Percentiles rank a stretch among this genome's conserved stretches.
Evolutionary conservation across 2,888 invertebrate species (phyloP).

Genomic region (Microdon myrmicae): DNA sequence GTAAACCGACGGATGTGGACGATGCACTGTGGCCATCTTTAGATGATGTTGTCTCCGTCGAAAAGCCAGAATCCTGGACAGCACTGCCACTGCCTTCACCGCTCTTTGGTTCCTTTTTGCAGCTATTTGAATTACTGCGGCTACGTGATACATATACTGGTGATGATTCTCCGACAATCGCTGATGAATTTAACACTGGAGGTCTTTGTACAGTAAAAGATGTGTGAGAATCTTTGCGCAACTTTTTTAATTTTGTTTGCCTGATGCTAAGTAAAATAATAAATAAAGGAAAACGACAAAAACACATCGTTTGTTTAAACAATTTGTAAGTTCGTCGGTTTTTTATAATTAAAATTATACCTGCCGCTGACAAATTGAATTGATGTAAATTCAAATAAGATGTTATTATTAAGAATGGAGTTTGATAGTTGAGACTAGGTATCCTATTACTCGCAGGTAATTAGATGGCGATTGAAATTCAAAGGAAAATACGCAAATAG

Average conservation of each 20-base stretch:
- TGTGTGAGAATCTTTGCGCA: conserved; percentile 18
- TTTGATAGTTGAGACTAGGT: no score
- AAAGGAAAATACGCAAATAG: no score
- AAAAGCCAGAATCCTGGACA: conserved; percentile 88
- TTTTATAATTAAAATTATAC: no score
- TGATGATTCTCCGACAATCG: conserved; percentile 18
- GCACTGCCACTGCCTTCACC: conserved; percentile 71
- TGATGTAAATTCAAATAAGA: no score
- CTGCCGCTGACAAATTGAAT: no score
- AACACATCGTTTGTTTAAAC: no score
- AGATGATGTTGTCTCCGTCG: conserved; percentile 86
- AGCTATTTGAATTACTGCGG: conserved; percentile 74
- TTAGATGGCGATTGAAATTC: no score
- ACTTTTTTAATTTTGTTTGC: conserved; percentile 29
- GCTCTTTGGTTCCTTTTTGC: conserved; percentile 73
- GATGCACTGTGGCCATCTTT: conserved; percentile 81
- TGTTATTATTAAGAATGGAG: no score
- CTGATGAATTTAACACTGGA: conserved; percentile 10
- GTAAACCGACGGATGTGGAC: conserved; percentile 71
- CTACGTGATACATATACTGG: conserved; percentile 68
- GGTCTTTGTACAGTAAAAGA: conserved; percentile 20
- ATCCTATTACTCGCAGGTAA: no score
- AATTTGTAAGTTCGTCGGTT: no score
- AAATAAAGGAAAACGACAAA: no score
- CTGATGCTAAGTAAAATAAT: conserved; percentile 7